These are phyloP conservation scores for Neoascia interrupta DNA, from an alignment of 2,888 invertebrate species.

Conservation along the genomic window DNA sequence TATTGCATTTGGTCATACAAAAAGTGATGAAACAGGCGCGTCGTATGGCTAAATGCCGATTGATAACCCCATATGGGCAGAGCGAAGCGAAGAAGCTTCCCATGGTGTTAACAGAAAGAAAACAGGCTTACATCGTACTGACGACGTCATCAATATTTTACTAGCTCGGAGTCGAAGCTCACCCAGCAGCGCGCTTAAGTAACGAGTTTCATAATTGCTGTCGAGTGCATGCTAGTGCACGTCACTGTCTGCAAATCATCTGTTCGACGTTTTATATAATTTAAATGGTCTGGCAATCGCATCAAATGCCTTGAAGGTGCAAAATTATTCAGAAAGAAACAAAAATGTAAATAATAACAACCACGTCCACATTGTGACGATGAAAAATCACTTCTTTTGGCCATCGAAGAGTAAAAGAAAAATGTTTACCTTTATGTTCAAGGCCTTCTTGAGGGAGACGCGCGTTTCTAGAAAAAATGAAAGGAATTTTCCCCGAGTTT, in stretches of 20 bases:
- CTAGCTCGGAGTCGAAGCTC: no score
- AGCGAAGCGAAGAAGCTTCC: neutral
- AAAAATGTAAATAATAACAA: constrained; percentile 45
- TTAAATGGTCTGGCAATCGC: neutral
- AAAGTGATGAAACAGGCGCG: no score
- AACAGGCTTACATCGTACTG: no score
- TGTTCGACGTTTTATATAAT: constrained; percentile 9
- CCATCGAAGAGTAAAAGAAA: no score
- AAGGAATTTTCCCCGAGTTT: constrained; percentile 9
- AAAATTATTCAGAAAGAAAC: neutral
- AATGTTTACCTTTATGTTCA: neutral
- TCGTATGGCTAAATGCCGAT: no score
- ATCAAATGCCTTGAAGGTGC: no score
- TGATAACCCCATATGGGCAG: no score
- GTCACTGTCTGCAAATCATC: neutral
- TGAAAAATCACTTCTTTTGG: constrained; percentile 34
- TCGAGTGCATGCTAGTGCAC: neutral
- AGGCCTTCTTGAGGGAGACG: constrained; percentile 1
- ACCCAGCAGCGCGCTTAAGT: constrained; percentile 1
- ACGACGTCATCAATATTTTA: constrained; percentile 44
- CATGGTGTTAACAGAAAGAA: no score
- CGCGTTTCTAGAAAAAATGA: neutral
- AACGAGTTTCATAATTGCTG: constrained; percentile 25
- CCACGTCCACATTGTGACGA: constrained; percentile 1
- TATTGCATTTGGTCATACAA: no score